phyloP scores from a whole-genome alignment of 2,113 vertebrate genomes.

The Siniperca chuatsi region DNA sequence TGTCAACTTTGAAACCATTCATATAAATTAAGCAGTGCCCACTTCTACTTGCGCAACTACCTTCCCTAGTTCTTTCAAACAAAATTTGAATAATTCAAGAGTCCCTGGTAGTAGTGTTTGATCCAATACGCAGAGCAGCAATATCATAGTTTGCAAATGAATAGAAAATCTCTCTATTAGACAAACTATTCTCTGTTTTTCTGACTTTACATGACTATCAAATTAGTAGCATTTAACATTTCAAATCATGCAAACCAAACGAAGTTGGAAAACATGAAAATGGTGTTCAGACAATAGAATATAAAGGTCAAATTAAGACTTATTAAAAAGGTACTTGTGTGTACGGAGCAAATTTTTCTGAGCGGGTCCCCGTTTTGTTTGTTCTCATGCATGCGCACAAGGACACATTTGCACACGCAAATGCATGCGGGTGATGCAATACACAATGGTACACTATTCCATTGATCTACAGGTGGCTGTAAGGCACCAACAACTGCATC shows the following conservation, averaged over 20 bases:
- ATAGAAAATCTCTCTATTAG: background rate
- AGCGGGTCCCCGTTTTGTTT: background rate
- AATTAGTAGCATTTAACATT: background rate
- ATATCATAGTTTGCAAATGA: background rate
- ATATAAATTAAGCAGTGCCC: slow-evolving; percentile 56
- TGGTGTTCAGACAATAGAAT: background rate
- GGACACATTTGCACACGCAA: background rate
- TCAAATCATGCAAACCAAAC: background rate
- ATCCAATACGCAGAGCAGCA: slow-evolving; percentile 11
- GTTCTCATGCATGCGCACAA: background rate
- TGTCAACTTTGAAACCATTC: slow-evolving; percentile 55
- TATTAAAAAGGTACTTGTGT: background rate
- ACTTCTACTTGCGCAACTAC: background rate
- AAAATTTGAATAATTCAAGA: slow-evolving; percentile 29
- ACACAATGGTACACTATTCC: background rate
- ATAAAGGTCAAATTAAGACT: background rate
- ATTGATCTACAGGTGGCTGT: background rate
- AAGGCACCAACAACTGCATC: background rate
- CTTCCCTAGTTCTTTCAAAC: slow-evolving; percentile 24
- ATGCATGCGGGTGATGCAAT: background rate
- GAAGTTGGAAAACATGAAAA: background rate
- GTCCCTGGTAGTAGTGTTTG: background rate
- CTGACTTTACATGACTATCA: background rate
- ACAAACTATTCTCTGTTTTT: background rate
- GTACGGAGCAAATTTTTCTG: too few relatives aligned